phyloP scores from a whole-genome alignment of 2,113 vertebrate genomes.

The Petroica traversi region DNA sequence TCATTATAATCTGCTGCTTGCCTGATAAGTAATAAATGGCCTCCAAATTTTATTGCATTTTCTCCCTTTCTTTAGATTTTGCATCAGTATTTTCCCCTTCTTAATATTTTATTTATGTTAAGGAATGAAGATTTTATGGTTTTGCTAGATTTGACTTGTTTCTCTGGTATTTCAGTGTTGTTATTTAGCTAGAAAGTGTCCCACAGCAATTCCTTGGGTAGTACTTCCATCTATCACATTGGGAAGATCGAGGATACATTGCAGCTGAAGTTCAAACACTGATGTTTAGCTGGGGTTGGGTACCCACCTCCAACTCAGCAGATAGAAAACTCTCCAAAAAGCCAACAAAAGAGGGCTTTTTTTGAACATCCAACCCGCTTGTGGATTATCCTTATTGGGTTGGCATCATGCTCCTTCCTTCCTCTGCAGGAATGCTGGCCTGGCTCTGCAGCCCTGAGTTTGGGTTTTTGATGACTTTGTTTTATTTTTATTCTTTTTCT shows the following conservation, averaged over 20 bases:
- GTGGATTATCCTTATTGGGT: background rate
- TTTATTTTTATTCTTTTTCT: background rate
- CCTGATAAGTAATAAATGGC: background rate
- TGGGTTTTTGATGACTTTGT: background rate
- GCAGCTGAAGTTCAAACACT: background rate
- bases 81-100: background rate
- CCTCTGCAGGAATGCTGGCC: background rate
- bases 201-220: background rate
- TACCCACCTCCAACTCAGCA: background rate
- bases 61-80: background rate
- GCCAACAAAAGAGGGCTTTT: background rate
- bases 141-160: background rate
- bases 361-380: background rate
- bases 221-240: background rate
- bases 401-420: background rate
- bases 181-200: background rate
- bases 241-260: background rate
- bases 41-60: slow-evolving; percentile 5
- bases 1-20: background rate
- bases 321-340: background rate
- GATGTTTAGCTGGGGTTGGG: background rate
- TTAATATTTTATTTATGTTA: background rate
- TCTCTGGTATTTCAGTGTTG: background rate
- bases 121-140: background rate
- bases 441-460: background rate